These are phyloP conservation scores for Danaus melanippus DNA, from an alignment of 1,140 invertebrate species.

Conservation along the genomic window DNA sequence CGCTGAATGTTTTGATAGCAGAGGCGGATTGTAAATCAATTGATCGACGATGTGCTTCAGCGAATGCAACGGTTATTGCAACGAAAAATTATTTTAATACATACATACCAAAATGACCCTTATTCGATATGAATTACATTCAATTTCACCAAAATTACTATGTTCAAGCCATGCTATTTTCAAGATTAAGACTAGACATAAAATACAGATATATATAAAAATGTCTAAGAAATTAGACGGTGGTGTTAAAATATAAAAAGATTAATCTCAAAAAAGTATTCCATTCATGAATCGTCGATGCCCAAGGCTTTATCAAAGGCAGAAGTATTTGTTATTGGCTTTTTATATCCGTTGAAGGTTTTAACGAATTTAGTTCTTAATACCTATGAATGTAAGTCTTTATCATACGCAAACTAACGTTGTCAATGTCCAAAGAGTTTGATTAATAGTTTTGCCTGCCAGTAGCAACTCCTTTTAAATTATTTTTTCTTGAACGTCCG, in stretches of 20 bases:
- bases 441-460: conserved; percentile 52
- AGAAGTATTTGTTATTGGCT: conserved; percentile 13
- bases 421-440: conserved; percentile 35
- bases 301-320: conserved; percentile 26
- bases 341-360: background rate
- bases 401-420: conserved; percentile 8
- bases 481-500: conserved; percentile 43
- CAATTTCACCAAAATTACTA: too few species aligned
- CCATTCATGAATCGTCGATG: conserved; percentile 29
- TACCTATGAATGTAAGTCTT: conserved; percentile 2
- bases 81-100: too few species aligned
- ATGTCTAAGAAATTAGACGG: too few species aligned
- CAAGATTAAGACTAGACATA: too few species aligned
- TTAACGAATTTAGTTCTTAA: conserved; percentile 11
- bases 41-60: conserved; percentile 42
- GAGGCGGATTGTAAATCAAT: conserved; percentile 47
- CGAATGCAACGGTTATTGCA: conserved; percentile 30
- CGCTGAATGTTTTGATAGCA: too few species aligned
- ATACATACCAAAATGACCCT: too few species aligned
- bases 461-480: conserved; percentile 41
- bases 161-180: too few species aligned
- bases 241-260: conserved; percentile 18
- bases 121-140: too few species aligned
- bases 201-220: too few species aligned
- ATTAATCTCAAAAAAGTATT: conserved; percentile 20